Evolutionary conservation across 1,140 invertebrate genomes (phyloP).

Genomic region (Aphis craccivora): DNA sequence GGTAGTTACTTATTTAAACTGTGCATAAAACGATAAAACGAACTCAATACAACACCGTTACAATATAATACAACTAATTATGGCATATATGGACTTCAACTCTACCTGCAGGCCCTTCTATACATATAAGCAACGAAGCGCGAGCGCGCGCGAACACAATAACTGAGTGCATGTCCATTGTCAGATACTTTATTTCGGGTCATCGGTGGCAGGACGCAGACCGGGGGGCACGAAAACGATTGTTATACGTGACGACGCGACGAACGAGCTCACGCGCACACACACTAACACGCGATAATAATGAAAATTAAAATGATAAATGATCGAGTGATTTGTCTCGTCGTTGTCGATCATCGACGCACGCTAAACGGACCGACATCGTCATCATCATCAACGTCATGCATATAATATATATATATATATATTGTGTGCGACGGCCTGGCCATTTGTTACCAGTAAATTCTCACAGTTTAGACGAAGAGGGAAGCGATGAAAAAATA

Average conservation of each 20-base stretch:
- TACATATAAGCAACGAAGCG: not conserved
- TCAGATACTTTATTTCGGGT: slow-evolving; percentile 26
- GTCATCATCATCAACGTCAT: slow-evolving; percentile 7
- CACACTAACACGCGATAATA: slow-evolving; percentile 24
- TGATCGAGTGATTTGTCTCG: slow-evolving; percentile 47
- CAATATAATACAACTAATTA: not conserved
- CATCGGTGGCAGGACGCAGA: not conserved
- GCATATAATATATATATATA: not conserved
- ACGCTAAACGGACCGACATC: slow-evolving; percentile 22
- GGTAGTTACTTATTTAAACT: not conserved
- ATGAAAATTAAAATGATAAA: slow-evolving; percentile 53
- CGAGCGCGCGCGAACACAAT: slow-evolving; percentile 24
- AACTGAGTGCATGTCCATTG: not conserved
- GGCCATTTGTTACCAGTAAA: not conserved
- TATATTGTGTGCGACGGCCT: not conserved
- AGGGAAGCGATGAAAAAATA: not conserved
- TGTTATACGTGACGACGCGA: slow-evolving; percentile 47
- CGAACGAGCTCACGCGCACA: slow-evolving; percentile 1
- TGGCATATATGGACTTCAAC: not conserved
- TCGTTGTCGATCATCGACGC: slow-evolving; percentile 22
- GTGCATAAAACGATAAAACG: slow-evolving; percentile 3
- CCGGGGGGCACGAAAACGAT: not conserved
- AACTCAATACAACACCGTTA: not conserved
- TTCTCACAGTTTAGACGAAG: not conserved
- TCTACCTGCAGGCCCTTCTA: not conserved